These are phyloP conservation scores for Silurus lanzhouensis DNA, from an alignment of 2,797 vertebrate species.

Conservation along the genomic window DNA sequence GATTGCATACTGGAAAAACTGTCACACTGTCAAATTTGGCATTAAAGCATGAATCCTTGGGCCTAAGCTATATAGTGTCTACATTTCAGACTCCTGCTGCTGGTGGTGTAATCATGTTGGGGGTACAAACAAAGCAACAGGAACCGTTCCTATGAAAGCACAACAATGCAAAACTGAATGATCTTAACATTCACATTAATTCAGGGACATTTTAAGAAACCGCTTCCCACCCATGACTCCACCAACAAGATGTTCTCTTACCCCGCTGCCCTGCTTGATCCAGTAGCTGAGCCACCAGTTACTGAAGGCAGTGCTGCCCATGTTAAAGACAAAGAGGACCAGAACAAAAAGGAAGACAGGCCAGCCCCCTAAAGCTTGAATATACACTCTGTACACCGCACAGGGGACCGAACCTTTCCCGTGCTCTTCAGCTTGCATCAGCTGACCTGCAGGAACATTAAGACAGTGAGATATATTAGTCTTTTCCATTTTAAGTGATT, in stretches of 20 bases:
- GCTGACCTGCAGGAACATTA: slow-evolving; percentile 70
- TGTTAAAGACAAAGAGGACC: slow-evolving; percentile 83
- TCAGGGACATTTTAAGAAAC: neutral
- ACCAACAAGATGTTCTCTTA: slow-evolving; percentile 66
- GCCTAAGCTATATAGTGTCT: too few species aligned
- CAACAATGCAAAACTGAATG: neutral
- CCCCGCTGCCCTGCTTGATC: slow-evolving; percentile 94
- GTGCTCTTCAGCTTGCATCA: slow-evolving; percentile 84
- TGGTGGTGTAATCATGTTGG: too few species aligned
- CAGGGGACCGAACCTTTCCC: slow-evolving; percentile 85
- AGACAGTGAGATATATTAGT: neutral
- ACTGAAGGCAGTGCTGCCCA: slow-evolving; percentile 90
- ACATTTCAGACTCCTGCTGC: too few species aligned
- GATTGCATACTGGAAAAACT: neutral
- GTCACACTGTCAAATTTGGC: neutral
- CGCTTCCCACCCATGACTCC: neutral
- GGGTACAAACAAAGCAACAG: neutral
- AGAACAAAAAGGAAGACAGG: slow-evolving; percentile 85
- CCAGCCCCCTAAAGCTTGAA: slow-evolving; percentile 85
- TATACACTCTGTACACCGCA: slow-evolving; percentile 84
- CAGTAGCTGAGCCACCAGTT: slow-evolving; percentile 96
- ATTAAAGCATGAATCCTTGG: neutral
- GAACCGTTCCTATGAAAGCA: neutral
- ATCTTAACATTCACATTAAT: neutral
- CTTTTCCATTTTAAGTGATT: neutral